Base-by-base conservation (phyloP, 1,140 invertebrate species). In the Scaptomyza pallida region DNA sequence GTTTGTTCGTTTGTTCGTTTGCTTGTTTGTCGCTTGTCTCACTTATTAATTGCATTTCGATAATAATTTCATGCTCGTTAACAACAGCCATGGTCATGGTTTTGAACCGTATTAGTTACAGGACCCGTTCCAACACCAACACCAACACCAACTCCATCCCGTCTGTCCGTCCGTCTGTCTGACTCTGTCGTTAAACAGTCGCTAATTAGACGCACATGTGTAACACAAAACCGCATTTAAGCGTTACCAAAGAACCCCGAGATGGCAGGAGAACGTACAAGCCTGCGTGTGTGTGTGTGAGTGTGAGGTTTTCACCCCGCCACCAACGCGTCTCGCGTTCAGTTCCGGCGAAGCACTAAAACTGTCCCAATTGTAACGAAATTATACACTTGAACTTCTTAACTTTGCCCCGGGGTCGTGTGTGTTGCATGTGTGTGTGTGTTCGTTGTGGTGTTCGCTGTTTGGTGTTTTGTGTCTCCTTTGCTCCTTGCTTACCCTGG, bases 1-100 rank as follows among this genome's bases (percentile, higher is more conserved):
- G 33, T 35, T 35, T 2, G 9, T n/a, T n/a, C 33, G 43, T 13
- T 26, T 47, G 56, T 67, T 26, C 9, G 33, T 35, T 35, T 2
- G 9, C n/a, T 37, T 60, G 33, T 37, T 37, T 37, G 33, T 37
- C 12, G 56, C 56, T 74, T 71, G 62, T 75, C 75, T 17, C 63
- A 75, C 52, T 77, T 80, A 82, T 82, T 82, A 88, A 88, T 88
- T 78, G 82, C 72, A 82, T 75, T 78, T 78, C 82, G 82, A 88
- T 88, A 88, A 88, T 88, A 88, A 88, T 88, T 88, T 88, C 82
- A 88, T 88, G 82, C 82, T 82, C 68, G 78, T 82, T 88, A 88
- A 67, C 78, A 47, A 57, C 44, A 56, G 52, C 51, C 26, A 30
- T 30, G 26, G 48, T 17, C 41, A 45, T 37, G 52, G 45, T 35